Evolutionary conservation across 2,113 vertebrate genomes (phyloP), one percentile per base, ranked within the genome.

Genomic region (Melanerpes formicivorus): DNA sequence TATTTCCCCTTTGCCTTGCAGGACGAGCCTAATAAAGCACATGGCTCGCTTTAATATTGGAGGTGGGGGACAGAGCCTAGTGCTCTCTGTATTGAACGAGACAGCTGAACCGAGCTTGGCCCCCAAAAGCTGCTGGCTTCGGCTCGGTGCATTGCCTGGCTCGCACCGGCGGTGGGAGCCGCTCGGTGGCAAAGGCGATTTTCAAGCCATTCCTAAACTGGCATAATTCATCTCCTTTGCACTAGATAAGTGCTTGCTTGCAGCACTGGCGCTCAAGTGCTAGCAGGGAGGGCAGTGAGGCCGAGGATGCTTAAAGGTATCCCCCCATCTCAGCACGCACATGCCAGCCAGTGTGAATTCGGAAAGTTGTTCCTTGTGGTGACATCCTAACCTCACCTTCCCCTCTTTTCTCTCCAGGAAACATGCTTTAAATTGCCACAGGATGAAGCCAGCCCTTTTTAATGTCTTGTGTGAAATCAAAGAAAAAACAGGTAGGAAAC

Each of bases 401-500:
- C 32, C 22, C 46, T 87, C 78, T 96, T 96, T 98, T 95, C 96
- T 94, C 98, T 98, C 65, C 98, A 99, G 99, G 97, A 99, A 99
- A 98, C 99, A 99, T 64, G 99, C 99, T 95, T 97, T 99, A 96
- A 99, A 99, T 98, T 99, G 99, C 98, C 99, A 99, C 98, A 98
- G 99, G 97, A 99, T 99, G 99, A 99, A 99, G 97, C 99, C 99
- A 18, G 99, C 99, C 69, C 99, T 99, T 96, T 99, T 99, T 97
- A 99, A 99, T 90, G 99, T 99, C 92, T 97, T 99, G 97, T 99
- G 99, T 96, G 99, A 99, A 98, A 99, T 99, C 97, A 99, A 99
- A 98, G 99, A 99, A 75, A 99, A 99, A 98, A 99, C 99, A 99
- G 99, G 99, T 99, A 98, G 95, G 98, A 91, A 90, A 76, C 71